Conservation (phyloP, 1,140 invertebrate species). For the Drosophila pallidifrons region DNA sequence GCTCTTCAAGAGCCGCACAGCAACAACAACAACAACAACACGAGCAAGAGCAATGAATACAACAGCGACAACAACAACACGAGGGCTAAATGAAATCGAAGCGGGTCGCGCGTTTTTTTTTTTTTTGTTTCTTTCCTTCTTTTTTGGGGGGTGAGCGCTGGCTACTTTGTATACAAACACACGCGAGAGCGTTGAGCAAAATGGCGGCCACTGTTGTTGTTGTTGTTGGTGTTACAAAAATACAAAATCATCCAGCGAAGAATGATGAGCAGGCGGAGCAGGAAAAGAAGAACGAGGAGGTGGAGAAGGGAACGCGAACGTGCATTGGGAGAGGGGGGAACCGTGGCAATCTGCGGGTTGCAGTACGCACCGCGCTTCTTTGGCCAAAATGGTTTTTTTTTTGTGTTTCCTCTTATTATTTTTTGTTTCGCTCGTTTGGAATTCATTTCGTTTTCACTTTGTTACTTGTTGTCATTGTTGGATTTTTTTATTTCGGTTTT, state of each 20-base stretch:
- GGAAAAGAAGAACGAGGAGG: background rate
- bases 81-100: slow-evolving; percentile 13
- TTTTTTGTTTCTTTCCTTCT: slow-evolving; percentile 24
- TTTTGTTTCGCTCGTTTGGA: slow-evolving; percentile 41
- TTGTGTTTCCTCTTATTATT: slow-evolving; percentile 8
- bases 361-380: slow-evolving; percentile 60
- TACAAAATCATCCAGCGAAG: slow-evolving; percentile 49
- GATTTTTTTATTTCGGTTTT: slow-evolving; percentile 21
- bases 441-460: slow-evolving; percentile 47
- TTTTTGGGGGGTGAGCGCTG: slow-evolving; percentile 44
- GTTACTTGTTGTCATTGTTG: slow-evolving; percentile 18
- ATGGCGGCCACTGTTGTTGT: slow-evolving; percentile 30
- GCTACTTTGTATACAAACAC: slow-evolving; percentile 53
- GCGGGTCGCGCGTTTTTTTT: slow-evolving; percentile 43
- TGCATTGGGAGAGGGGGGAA: slow-evolving; percentile 3
- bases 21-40: slow-evolving; percentile 43
- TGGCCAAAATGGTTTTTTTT: slow-evolving; percentile 74
- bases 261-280: slow-evolving; percentile 34
- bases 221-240: slow-evolving; percentile 51
- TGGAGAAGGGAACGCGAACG: background rate
- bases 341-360: slow-evolving; percentile 67
- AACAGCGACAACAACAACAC: slow-evolving; percentile 47
- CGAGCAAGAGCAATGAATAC: slow-evolving; percentile 14
- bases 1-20: slow-evolving; percentile 52
- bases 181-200: slow-evolving; percentile 21